These are phyloP conservation scores for Cichladusa arquata DNA, from an alignment of 2,113 vertebrate genomes.

Conservation along the genomic window DNA sequence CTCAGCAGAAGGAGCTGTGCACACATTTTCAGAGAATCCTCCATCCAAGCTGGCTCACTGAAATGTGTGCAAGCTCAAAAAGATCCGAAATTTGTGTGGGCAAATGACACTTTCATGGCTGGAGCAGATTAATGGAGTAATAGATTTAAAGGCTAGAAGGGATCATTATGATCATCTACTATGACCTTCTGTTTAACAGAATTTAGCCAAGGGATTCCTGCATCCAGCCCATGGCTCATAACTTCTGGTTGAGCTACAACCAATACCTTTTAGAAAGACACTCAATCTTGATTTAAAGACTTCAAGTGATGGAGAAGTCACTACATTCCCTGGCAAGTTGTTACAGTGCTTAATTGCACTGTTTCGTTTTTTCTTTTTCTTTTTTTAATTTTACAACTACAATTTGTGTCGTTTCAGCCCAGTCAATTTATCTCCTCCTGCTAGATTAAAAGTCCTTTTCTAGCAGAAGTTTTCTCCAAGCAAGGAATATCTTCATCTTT, in stretches of 20 bases:
- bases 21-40: not conserved
- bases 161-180: slow-evolving; percentile 52
- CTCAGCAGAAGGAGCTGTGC: slow-evolving; percentile 45
- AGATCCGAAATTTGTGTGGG: not conserved
- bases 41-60: not conserved
- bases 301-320: slow-evolving; percentile 21
- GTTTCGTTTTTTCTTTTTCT: not conserved
- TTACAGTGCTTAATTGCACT: not conserved
- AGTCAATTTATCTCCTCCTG: not conserved
- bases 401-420: not conserved
- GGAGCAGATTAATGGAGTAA: slow-evolving; percentile 32
- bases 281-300: slow-evolving; percentile 50
- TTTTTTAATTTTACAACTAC: not conserved
- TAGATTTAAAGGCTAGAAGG: slow-evolving; percentile 52
- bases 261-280: slow-evolving; percentile 1
- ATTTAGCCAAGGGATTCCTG: slow-evolving; percentile 40
- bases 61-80: not conserved
- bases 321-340: not conserved
- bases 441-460: not conserved
- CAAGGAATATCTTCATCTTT: not conserved
- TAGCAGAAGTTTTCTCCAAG: not conserved
- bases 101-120: slow-evolving; percentile 48
- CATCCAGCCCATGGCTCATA: slow-evolving; percentile 36
- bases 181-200: slow-evolving; percentile 56
- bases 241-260: slow-evolving; percentile 35